These are phyloP conservation scores for Acleris cristana DNA, from an alignment of 2,888 invertebrate species.

Conservation along the genomic window DNA sequence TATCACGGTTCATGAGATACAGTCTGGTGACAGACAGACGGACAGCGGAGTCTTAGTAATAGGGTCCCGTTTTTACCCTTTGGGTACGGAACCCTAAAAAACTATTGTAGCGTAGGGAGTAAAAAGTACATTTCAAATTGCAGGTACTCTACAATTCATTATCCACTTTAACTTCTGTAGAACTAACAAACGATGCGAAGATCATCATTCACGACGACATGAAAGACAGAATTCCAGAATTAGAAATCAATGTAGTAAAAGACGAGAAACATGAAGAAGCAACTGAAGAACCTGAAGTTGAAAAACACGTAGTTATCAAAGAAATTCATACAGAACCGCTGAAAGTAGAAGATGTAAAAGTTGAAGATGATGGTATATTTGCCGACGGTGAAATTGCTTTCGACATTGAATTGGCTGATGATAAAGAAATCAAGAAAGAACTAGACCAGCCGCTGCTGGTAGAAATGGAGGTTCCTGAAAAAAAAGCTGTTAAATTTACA, in stretches of 20 bases:
- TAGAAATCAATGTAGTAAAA: not conserved
- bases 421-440: slow-evolving; percentile 8
- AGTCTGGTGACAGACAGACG: too few species aligned
- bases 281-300: not conserved
- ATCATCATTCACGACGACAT: not conserved
- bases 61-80: too few species aligned
- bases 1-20: too few species aligned
- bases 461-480: slow-evolving; percentile 2
- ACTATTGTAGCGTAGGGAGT: too few species aligned
- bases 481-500: not conserved
- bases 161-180: not conserved
- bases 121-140: not conserved
- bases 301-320: not conserved
- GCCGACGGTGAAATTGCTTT: not conserved
- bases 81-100: too few species aligned
- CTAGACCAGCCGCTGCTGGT: slow-evolving; percentile 6
- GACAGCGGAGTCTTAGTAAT: too few species aligned
- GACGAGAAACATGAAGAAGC: not conserved
- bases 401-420: not conserved
- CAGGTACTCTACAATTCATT: not conserved
- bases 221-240: not conserved
- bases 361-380: slow-evolving; percentile 6
- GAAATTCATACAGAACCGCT: not conserved
- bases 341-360: slow-evolving; percentile 16
- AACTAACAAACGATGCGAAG: not conserved